These are phyloP conservation scores for Acanthosoma haemorrhoidale DNA, from an alignment of 2,888 invertebrate species.

Conservation along the genomic window DNA sequence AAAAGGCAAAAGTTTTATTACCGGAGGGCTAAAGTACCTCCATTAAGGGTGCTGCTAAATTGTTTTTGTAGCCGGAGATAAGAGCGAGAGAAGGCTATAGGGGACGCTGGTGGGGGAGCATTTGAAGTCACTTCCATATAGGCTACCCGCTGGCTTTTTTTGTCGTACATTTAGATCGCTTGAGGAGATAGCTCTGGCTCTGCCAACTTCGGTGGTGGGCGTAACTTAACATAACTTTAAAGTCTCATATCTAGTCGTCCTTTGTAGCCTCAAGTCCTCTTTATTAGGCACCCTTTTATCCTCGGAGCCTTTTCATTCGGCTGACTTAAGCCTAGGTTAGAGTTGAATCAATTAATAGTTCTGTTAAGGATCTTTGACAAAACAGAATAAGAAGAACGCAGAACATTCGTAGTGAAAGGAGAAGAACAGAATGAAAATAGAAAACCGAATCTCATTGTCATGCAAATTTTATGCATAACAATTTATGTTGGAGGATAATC, in stretches of 20 bases:
- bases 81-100: not conserved
- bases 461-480: too few species aligned
- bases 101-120: not conserved
- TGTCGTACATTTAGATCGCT: not conserved
- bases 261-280: not conserved
- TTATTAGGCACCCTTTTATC: too few species aligned
- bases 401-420: too few species aligned
- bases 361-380: too few species aligned
- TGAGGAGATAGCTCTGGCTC: not conserved
- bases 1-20: slow-evolving; percentile 11
- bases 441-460: too few species aligned
- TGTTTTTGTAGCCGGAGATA: not conserved
- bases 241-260: not conserved
- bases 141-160: slow-evolving; percentile 5
- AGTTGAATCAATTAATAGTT: too few species aligned
- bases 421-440: too few species aligned
- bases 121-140: slow-evolving; percentile 10
- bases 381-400: too few species aligned
- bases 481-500: too few species aligned
- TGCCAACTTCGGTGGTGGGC: slow-evolving; percentile 10
- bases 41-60: slow-evolving; percentile 4
- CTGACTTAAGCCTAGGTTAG: too few species aligned
- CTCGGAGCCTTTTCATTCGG: too few species aligned
- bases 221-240: slow-evolving; percentile 2
- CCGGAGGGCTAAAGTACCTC: not conserved